Evolutionary conservation across 2,888 invertebrate species (phyloP).

Genomic region (Busseola fusca): DNA sequence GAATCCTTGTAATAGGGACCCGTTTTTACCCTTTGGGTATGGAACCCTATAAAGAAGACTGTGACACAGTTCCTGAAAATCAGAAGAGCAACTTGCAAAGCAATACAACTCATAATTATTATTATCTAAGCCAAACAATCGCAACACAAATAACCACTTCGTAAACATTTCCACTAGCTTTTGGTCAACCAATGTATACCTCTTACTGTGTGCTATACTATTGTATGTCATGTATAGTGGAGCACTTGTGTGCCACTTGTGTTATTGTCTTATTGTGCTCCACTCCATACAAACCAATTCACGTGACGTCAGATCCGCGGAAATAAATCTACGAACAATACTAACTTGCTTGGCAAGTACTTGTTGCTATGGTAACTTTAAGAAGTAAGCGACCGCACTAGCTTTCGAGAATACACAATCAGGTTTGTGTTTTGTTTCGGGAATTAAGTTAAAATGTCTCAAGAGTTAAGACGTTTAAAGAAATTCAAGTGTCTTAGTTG

Average conservation of each 20-base stretch:
- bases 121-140: background rate
- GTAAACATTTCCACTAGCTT: background rate
- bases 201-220: background rate
- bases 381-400: background rate
- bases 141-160: background rate
- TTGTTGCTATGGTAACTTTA: constrained; percentile 15
- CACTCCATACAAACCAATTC: background rate
- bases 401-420: constrained; percentile 9
- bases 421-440: constrained; percentile 8
- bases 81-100: background rate
- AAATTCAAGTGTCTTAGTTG: background rate
- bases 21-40: too few species aligned
- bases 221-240: background rate
- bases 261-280: too few species aligned
- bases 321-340: constrained; percentile 16
- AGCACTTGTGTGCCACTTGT: too few species aligned
- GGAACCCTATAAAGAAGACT: too few species aligned
- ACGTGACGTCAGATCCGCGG: constrained; percentile 2
- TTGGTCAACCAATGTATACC: background rate
- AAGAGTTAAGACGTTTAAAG: background rate
- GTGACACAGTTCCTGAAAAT: too few species aligned
- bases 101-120: background rate
- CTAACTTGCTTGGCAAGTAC: constrained; percentile 16
- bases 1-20: too few species aligned
- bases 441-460: background rate